phyloP scores from a whole-genome alignment of 2,888 invertebrate genomes.

The Tenthredo scrophulariae region DNA sequence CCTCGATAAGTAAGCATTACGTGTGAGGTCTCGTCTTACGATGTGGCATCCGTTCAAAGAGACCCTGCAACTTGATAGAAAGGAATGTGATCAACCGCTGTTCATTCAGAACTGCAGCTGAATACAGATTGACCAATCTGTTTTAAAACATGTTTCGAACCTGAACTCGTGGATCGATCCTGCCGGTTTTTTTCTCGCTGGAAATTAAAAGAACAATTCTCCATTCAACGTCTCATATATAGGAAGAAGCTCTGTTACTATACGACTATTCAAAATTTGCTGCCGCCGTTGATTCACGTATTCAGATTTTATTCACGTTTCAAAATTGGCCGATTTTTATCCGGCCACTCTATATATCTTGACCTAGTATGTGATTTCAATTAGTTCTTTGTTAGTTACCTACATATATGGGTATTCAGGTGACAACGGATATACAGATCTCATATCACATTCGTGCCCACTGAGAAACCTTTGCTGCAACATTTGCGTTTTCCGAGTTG shows the following conservation, averaged over 20 bases:
- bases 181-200: background rate
- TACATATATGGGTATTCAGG: background rate
- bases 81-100: background rate
- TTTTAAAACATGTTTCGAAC: background rate
- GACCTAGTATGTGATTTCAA: background rate
- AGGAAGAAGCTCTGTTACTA: background rate
- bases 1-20: background rate
- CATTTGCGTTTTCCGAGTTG: background rate
- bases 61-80: background rate
- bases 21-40: background rate
- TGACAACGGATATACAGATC: background rate
- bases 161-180: background rate
- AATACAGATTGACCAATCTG: background rate
- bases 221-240: too few relatives aligned
- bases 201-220: background rate
- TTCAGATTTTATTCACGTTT: background rate
- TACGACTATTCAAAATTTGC: background rate
- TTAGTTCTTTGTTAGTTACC: conserved; percentile 7
- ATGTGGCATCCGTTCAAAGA: background rate
- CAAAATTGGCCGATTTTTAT: background rate
- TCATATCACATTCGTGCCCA: background rate
- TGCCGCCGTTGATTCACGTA: background rate
- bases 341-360: background rate
- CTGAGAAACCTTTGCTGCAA: background rate
- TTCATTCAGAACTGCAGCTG: background rate